These are phyloP conservation scores for Plemyria rubiginata DNA, from an alignment of 2,888 invertebrate genomes.

Conservation along the genomic window DNA sequence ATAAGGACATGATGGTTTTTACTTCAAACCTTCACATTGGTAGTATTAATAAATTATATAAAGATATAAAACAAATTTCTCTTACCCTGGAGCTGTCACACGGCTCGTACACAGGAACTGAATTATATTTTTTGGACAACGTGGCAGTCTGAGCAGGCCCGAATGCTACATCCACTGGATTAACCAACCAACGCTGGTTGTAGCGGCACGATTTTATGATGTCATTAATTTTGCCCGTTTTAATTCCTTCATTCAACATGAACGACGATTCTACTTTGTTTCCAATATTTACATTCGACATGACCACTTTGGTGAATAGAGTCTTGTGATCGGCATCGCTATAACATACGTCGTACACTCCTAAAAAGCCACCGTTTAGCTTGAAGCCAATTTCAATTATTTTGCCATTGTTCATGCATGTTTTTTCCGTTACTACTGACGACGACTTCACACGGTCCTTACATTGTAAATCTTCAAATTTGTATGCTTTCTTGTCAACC, in stretches of 20 bases:
- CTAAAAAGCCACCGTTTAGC: slow-evolving; percentile 25
- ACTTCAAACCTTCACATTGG: too few species aligned
- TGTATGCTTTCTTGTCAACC: slow-evolving; percentile 30
- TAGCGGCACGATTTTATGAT: slow-evolving; percentile 17
- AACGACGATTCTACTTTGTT: slow-evolving; percentile 18
- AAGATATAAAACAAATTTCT: not conserved
- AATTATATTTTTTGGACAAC: slow-evolving; percentile 23
- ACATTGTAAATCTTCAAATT: slow-evolving; percentile 34
- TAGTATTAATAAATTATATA: too few species aligned
- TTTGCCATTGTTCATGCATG: slow-evolving; percentile 21
- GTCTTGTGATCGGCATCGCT: slow-evolving; percentile 16
- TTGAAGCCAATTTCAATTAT: slow-evolving; percentile 29
- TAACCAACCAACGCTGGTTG: slow-evolving; percentile 18
- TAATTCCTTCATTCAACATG: slow-evolving; percentile 9
- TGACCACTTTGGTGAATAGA: slow-evolving; percentile 19
- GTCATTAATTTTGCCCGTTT: not conserved
- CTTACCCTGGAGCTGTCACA: slow-evolving; percentile 27
- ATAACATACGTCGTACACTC: slow-evolving; percentile 34
- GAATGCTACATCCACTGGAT: slow-evolving; percentile 21
- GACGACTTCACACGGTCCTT: slow-evolving; percentile 21
- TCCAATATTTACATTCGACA: slow-evolving; percentile 20
- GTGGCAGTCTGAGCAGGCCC: slow-evolving; percentile 30
- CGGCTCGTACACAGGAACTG: slow-evolving; percentile 29
- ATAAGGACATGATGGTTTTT: too few species aligned
- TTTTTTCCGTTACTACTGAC: slow-evolving; percentile 11